These are phyloP conservation scores for Takifugu rubripes DNA, from an alignment of 2,797 vertebrate genomes.

Conservation along the genomic window DNA sequence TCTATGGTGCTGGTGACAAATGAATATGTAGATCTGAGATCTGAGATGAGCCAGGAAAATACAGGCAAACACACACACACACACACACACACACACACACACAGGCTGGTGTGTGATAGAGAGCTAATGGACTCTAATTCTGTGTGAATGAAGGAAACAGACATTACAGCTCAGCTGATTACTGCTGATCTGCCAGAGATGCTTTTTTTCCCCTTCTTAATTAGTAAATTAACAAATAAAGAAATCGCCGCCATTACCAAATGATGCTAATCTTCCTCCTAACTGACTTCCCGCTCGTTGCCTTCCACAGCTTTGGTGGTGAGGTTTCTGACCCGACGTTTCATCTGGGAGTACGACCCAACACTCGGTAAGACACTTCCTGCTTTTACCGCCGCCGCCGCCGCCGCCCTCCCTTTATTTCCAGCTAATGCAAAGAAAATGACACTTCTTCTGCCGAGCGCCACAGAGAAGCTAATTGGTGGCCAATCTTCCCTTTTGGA, in stretches of 20 bases:
- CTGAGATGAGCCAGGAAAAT: not conserved
- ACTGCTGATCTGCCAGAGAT: conserved; percentile 26
- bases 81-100: not conserved
- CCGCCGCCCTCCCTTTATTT: not conserved
- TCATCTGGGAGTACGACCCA: conserved; percentile 99
- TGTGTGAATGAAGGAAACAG: conserved; percentile 16
- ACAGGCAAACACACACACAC: not conserved
- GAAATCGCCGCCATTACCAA: conserved; percentile 1
- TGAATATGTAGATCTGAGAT: not conserved
- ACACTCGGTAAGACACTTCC: conserved; percentile 84
- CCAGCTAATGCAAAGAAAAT: not conserved
- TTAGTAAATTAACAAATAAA: too few relatives aligned
- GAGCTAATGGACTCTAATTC: conserved; percentile 28
- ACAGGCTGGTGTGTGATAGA: conserved; percentile 3
- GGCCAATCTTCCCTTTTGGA: not conserved
- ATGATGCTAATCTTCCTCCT: not conserved
- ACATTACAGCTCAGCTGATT: conserved; percentile 6
- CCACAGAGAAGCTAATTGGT: not conserved
- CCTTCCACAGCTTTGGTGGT: conserved; percentile 87
- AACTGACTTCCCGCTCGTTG: conserved; percentile 11
- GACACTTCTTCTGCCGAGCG: not conserved
- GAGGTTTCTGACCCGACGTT: conserved; percentile 92
- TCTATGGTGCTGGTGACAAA: conserved; percentile 1
- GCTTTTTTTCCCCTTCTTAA: too few relatives aligned
- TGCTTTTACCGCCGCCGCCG: not conserved